Evolutionary conservation across 2,797 vertebrate genomes (phyloP).

Genomic region (Crocodylus rhombifer): DNA sequence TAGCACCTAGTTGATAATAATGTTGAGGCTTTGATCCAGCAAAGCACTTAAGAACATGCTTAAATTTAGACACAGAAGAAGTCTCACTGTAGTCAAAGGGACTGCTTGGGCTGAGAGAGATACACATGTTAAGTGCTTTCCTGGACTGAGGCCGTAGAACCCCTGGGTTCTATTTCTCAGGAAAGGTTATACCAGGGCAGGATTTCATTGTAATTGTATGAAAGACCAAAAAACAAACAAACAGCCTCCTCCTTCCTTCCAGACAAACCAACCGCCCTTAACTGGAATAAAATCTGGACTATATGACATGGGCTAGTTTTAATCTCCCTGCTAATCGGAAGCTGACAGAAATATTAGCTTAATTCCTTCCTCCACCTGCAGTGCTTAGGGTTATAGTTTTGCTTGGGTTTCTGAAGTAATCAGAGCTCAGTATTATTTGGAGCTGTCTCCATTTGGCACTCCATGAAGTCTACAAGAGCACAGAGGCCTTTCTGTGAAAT

Average conservation of each 20-base stretch:
- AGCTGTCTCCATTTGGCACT: constrained; percentile 68
- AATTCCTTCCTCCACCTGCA: constrained; percentile 72
- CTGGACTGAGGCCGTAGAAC: constrained; percentile 39
- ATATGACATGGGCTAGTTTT: constrained; percentile 66
- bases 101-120: constrained; percentile 36
- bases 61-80: neutral
- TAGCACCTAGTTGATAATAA: neutral
- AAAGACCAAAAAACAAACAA: constrained; percentile 41
- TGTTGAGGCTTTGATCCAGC: neutral
- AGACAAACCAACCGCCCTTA: constrained; percentile 56
- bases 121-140: constrained; percentile 20
- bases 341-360: constrained; percentile 70
- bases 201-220: neutral
- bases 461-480: constrained; percentile 69
- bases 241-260: constrained; percentile 43
- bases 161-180: constrained; percentile 27
- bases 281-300: constrained; percentile 57
- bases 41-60: neutral
- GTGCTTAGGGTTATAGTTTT: constrained; percentile 63
- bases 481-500: constrained; percentile 73
- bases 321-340: constrained; percentile 43
- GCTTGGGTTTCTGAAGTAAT: constrained; percentile 62
- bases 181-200: neutral
- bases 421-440: constrained; percentile 72
- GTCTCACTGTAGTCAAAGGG: neutral